Evolutionary conservation across 2,888 invertebrate species (phyloP).

Genomic region (Acronicta psi): DNA sequence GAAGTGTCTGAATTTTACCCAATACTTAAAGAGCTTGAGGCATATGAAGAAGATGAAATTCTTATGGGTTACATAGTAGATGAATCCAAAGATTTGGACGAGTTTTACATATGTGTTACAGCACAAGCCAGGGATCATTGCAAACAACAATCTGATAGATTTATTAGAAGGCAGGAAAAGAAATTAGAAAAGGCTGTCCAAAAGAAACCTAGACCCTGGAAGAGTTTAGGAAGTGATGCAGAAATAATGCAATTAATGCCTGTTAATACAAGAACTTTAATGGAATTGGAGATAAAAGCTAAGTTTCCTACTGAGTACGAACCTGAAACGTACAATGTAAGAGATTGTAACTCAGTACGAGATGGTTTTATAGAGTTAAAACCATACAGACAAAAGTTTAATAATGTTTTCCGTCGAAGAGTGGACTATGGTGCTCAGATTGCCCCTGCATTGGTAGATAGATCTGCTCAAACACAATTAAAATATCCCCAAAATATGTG

Average conservation of each 20-base stretch:
- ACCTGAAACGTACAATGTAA: conserved; percentile 84
- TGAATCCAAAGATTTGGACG: conserved; percentile 89
- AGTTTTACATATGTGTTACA: conserved; percentile 92
- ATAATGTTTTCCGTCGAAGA: conserved; percentile 88
- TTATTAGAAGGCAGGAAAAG: conserved; percentile 89
- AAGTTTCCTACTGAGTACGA: conserved; percentile 88
- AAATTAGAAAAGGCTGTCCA: conserved; percentile 88
- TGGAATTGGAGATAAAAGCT: conserved; percentile 91
- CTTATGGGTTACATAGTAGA: conserved; percentile 92
- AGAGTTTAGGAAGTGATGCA: conserved; percentile 90
- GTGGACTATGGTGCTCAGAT: conserved; percentile 90
- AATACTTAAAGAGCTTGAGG: conserved; percentile 76
- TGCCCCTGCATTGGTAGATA: conserved; percentile 79
- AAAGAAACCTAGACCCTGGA: conserved; percentile 89
- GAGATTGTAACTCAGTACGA: conserved; percentile 88
- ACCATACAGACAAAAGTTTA: conserved; percentile 88
- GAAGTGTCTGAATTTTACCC: conserved; percentile 83
- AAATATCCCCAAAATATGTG: conserved; percentile 91
- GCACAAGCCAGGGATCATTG: conserved; percentile 87
- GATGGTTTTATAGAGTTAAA: conserved; percentile 92
- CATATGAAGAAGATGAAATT: conserved; percentile 79
- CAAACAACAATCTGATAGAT: conserved; percentile 82
- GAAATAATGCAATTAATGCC: conserved; percentile 89
- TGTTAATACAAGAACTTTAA: conserved; percentile 87
- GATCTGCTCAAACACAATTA: conserved; percentile 91